A percentile compares a stretch with the other conserved stretches of the same genome.
These are phyloP conservation scores for Scyliorhinus canicula DNA, from an alignment of 2,797 vertebrate genomes.

Conservation along the genomic window DNA sequence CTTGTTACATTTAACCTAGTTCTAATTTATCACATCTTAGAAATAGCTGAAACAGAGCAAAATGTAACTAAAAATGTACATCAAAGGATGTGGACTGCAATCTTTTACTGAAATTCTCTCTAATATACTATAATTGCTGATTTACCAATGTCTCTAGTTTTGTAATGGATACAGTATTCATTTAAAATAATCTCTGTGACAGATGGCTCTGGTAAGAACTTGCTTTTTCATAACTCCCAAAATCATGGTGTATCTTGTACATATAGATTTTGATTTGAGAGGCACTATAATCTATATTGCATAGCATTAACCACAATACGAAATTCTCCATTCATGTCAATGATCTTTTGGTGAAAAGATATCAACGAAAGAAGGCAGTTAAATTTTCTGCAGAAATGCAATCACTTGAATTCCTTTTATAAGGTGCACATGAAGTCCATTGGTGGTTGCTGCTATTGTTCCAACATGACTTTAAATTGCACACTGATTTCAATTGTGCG, in stretches of 20 bases:
- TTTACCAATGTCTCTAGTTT: neutral
- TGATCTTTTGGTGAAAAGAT: neutral
- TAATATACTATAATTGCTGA: neutral
- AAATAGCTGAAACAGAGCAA: neutral
- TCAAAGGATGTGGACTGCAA: neutral
- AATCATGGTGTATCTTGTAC: neutral
- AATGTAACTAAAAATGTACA: neutral
- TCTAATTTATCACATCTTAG: neutral
- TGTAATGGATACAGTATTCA: too few species aligned
- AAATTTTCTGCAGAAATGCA: neutral
- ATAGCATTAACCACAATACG: neutral
- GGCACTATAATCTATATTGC: neutral
- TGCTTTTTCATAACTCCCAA: neutral
- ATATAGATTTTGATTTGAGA: neutral
- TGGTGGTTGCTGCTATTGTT: neutral
- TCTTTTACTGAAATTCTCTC: neutral
- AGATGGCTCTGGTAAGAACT: neutral
- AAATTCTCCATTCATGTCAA: neutral
- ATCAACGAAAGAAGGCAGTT: neutral
- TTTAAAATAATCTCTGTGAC: too few species aligned
- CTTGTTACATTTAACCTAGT: neutral
- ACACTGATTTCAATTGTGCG: too few species aligned
- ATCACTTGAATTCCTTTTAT: neutral
- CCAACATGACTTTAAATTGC: neutral
- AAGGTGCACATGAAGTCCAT: neutral